A percentile compares a stretch with the other conserved stretches of the same genome.
Conservation (phyloP, 1,140 invertebrate genomes). For the Temnothorax curvispinosus region DNA sequence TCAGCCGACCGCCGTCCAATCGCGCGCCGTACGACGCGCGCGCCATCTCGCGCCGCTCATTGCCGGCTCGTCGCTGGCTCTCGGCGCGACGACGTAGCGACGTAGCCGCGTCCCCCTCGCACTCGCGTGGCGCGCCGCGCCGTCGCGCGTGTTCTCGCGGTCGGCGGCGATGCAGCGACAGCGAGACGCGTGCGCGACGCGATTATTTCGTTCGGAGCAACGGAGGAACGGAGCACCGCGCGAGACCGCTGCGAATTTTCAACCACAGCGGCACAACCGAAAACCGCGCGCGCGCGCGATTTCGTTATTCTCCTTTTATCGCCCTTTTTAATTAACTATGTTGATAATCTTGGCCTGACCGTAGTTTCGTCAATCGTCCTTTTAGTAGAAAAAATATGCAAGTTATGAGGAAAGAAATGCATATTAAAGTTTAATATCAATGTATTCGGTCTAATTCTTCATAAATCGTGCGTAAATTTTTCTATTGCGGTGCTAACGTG, state of each 20-base stretch:
- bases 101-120: slow-evolving; percentile 22
- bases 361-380: background rate
- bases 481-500: background rate
- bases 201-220: background rate
- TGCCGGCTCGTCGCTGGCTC: background rate
- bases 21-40: slow-evolving; percentile 57
- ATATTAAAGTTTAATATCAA: background rate
- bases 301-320: background rate
- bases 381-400: background rate
- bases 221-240: background rate
- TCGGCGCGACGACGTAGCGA: background rate
- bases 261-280: background rate
- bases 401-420: background rate
- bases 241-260: background rate
- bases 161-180: background rate
- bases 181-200: slow-evolving; percentile 31
- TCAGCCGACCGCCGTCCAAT: slow-evolving; percentile 74
- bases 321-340: background rate
- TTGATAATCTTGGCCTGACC: background rate
- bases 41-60: slow-evolving; percentile 40
- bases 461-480: background rate
- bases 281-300: background rate
- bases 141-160: slow-evolving; percentile 20
- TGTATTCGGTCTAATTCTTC: background rate
- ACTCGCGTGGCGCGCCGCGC: background rate